A percentile compares a stretch with the other conserved stretches of the same genome.
Evolutionary conservation across 2,113 vertebrate species (phyloP).

Genomic region (Acanthochromis polyacanthus): DNA sequence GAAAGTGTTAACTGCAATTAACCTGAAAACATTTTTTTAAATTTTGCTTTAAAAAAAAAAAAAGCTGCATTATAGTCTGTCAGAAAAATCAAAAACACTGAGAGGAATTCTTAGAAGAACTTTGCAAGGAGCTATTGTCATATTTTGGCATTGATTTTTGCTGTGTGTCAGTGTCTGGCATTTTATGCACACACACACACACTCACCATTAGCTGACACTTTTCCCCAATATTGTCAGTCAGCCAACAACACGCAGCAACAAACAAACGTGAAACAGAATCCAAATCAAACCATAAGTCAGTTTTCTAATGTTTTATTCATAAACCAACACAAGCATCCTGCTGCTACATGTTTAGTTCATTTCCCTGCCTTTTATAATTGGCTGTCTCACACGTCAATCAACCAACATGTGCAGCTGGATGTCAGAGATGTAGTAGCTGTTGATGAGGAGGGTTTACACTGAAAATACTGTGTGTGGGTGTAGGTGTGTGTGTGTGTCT

Average conservation of each 20-base stretch:
- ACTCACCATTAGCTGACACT: conserved; percentile 50
- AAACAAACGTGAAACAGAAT: conserved; percentile 66
- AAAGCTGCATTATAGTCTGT: neutral
- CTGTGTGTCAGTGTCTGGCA: conserved; percentile 28
- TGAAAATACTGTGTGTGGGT: conserved; percentile 17
- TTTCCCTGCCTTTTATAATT: conserved; percentile 70
- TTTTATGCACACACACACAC: conserved; percentile 24
- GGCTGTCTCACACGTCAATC: conserved; percentile 76
- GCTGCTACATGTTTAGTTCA: conserved; percentile 48
- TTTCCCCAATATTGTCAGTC: conserved; percentile 56
- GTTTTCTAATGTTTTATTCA: conserved; percentile 76
- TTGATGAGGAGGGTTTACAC: conserved; percentile 13
- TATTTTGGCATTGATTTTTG: conserved; percentile 44
- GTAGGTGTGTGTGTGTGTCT: neutral
- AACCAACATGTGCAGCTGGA: conserved; percentile 40
- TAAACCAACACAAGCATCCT: conserved; percentile 37
- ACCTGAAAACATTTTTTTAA: neutral
- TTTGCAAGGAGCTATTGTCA: conserved; percentile 26
- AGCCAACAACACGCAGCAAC: conserved; percentile 61
- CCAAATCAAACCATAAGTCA: conserved; percentile 62
- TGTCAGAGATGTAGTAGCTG: conserved; percentile 27
- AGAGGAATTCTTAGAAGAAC: conserved; percentile 13
- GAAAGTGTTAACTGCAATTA: neutral
- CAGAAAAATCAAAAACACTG: conserved; percentile 3
- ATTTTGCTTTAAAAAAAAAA: neutral